A percentile compares a stretch with the other conserved stretches of the same genome.
Conservation (phyloP, 2,797 vertebrate species). For the Harpagifer antarcticus region DNA sequence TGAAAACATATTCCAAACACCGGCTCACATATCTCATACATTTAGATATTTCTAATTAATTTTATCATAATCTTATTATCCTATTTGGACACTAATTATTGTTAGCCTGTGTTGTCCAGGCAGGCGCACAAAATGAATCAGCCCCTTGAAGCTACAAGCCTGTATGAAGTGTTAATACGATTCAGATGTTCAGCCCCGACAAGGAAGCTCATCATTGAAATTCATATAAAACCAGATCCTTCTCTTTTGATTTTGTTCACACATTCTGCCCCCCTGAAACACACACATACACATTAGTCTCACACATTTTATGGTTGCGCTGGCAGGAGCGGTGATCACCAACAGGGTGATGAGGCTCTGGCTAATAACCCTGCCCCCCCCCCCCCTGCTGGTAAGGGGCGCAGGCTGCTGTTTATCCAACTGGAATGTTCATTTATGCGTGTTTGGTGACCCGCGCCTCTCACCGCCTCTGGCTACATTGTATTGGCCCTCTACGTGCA, state of each 20-base stretch:
- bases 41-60: not conserved
- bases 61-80: slow-evolving; percentile 10
- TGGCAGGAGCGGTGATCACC: slow-evolving; percentile 44
- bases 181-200: slow-evolving; percentile 57
- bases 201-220: slow-evolving; percentile 66
- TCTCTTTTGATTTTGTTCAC: slow-evolving; percentile 71
- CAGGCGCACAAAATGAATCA: slow-evolving; percentile 35
- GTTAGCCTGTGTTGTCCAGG: slow-evolving; percentile 42
- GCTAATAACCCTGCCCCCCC: slow-evolving; percentile 67
- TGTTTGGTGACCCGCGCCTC: slow-evolving; percentile 66
- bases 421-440: slow-evolving; percentile 79
- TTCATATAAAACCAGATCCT: slow-evolving; percentile 68
- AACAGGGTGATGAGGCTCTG: slow-evolving; percentile 57
- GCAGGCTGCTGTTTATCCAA: slow-evolving; percentile 78
- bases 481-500: slow-evolving; percentile 35
- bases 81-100: slow-evolving; percentile 28
- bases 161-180: slow-evolving; percentile 64
- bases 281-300: slow-evolving; percentile 32
- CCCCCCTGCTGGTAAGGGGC: slow-evolving; percentile 67
- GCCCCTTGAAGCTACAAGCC: slow-evolving; percentile 30
- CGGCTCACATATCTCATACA: not conserved
- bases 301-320: slow-evolving; percentile 25
- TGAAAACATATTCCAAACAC: slow-evolving; percentile 6
- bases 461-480: slow-evolving; percentile 65
- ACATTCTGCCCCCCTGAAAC: slow-evolving; percentile 18